Evolutionary conservation across 2,888 invertebrate species (phyloP).

Genomic region (Hypomecis punctinalis): DNA sequence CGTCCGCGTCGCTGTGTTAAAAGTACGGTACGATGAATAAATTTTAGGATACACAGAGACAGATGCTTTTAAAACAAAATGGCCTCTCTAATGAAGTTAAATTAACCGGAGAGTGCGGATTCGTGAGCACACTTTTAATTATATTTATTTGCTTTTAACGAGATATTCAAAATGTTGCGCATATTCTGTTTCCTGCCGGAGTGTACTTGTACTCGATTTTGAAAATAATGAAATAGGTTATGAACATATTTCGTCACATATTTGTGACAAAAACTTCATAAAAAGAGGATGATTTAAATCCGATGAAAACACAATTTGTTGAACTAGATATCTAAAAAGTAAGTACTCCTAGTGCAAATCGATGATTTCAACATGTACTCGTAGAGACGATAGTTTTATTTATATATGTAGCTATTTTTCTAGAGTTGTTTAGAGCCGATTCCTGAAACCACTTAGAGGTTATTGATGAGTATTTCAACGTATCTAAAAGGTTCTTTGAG

Average conservation of each 20-base stretch:
- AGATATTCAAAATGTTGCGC: background rate
- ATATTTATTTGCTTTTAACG: conserved; percentile 13
- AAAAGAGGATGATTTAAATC: too few species aligned
- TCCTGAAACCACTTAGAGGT: conserved; percentile 17
- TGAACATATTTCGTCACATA: background rate
- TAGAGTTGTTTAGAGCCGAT: conserved; percentile 15
- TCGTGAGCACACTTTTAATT: conserved; percentile 13
- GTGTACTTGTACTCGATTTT: background rate
- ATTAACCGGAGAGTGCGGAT: conserved; percentile 17
- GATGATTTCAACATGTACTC: too few species aligned
- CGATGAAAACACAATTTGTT: too few species aligned
- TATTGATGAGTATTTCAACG: conserved; percentile 24
- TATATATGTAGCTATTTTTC: too few species aligned
- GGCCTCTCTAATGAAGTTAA: conserved; percentile 17
- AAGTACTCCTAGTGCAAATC: too few species aligned
- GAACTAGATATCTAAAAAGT: too few species aligned
- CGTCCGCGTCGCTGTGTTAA: background rate
- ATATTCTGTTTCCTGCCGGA: conserved; percentile 1
- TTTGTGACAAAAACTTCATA: too few species aligned
- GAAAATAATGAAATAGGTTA: conserved; percentile 1
- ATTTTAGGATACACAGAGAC: conserved; percentile 3
- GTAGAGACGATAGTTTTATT: too few species aligned
- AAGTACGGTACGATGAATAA: background rate
- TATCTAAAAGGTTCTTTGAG: conserved; percentile 17
- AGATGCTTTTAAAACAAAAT: conserved; percentile 20